These are phyloP conservation scores for Aricia agestis DNA, from an alignment of 1,140 invertebrate species.

Conservation along the genomic window DNA sequence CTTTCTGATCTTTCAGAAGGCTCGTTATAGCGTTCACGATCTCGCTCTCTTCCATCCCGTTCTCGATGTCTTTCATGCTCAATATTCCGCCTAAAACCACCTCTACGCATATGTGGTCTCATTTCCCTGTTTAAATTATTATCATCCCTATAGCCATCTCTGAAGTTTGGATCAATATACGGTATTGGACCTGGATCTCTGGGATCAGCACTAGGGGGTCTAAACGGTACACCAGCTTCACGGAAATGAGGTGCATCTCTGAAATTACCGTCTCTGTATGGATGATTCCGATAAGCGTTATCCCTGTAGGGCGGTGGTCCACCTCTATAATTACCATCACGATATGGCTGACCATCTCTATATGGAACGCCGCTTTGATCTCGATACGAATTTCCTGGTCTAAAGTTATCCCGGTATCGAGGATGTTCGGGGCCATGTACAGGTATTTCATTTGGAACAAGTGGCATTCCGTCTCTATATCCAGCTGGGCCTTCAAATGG, in stretches of 20 bases:
- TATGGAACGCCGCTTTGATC: constrained; percentile 51
- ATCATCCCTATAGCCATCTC: constrained; percentile 60
- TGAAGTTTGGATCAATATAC: constrained; percentile 56
- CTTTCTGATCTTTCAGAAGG: constrained; percentile 46
- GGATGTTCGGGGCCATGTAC: constrained; percentile 54
- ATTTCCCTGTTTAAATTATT: constrained; percentile 44
- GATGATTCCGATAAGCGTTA: constrained; percentile 48
- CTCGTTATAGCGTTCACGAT: constrained; percentile 53
- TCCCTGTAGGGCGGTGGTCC: constrained; percentile 65
- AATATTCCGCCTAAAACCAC: constrained; percentile 48
- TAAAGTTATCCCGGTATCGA: constrained; percentile 57
- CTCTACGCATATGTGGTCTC: constrained; percentile 49
- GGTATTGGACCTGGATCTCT: constrained; percentile 42
- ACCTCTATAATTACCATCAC: constrained; percentile 55
- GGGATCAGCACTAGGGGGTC: constrained; percentile 57
- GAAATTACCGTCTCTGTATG: constrained; percentile 61
- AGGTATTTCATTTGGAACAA: constrained; percentile 52
- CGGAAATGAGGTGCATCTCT: constrained; percentile 56
- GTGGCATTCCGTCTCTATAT: constrained; percentile 50
- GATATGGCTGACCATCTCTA: constrained; percentile 57
- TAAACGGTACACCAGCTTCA: constrained; percentile 44
- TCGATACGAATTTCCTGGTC: constrained; percentile 46
- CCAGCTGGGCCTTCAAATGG: constrained; percentile 50
- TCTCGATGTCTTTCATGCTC: constrained; percentile 60
- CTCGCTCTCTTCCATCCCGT: constrained; percentile 52